Evolutionary conservation across 1,140 invertebrate species (phyloP).

Genomic region (Listronotus oregonensis): DNA sequence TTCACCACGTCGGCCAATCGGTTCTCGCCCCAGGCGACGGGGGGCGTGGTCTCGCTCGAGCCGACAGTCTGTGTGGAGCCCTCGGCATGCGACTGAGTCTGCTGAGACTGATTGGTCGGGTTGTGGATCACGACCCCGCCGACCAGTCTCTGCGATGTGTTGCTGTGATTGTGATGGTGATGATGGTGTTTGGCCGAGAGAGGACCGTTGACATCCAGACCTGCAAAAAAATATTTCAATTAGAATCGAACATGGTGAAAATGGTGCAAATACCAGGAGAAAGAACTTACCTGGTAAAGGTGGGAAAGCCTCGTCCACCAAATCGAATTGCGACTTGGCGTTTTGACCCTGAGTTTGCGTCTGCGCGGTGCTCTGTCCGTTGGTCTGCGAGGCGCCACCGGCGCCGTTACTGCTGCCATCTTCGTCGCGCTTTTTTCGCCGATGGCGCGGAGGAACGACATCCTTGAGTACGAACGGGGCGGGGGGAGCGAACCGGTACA

Average conservation of each 20-base stretch:
- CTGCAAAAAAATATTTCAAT: slow-evolving; percentile 1
- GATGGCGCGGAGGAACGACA: slow-evolving; percentile 49
- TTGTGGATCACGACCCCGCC: too few species aligned
- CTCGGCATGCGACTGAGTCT: slow-evolving; percentile 5
- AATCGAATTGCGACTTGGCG: slow-evolving; percentile 70
- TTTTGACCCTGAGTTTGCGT: slow-evolving; percentile 26
- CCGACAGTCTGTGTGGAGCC: slow-evolving; percentile 22
- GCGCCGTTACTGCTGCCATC: slow-evolving; percentile 38
- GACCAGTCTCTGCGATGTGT: neutral
- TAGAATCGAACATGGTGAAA: too few species aligned
- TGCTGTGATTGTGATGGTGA: neutral
- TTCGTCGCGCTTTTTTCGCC: slow-evolving; percentile 59
- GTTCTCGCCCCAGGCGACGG: slow-evolving; percentile 56
- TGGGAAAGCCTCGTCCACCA: slow-evolving; percentile 81
- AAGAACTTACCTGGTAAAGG: slow-evolving; percentile 69
- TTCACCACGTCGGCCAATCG: slow-evolving; percentile 82
- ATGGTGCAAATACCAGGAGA: too few species aligned
- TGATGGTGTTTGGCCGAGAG: slow-evolving; percentile 34
- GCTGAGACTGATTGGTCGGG: neutral
- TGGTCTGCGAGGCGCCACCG: neutral
- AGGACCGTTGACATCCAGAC: slow-evolving; percentile 39
- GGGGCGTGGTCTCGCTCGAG: neutral
- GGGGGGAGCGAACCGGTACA: slow-evolving; percentile 33
- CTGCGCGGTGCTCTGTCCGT: slow-evolving; percentile 13
- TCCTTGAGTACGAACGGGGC: slow-evolving; percentile 39